Conservation (phyloP, 2,113 vertebrate genomes). For the Sturnira hondurensis region DNA sequence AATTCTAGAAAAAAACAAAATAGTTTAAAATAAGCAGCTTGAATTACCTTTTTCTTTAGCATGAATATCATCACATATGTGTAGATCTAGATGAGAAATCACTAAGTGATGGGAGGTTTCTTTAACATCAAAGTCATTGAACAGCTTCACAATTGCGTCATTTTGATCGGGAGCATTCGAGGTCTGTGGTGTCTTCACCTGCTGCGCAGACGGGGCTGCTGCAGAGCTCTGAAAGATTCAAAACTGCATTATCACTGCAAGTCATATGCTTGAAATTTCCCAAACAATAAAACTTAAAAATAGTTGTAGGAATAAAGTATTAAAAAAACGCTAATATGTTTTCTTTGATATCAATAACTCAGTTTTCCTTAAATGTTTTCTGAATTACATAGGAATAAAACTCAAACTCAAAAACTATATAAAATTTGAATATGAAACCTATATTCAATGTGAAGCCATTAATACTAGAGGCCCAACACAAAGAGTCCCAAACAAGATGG, state of each 20-base stretch:
- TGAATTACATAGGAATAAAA: slow-evolving; percentile 25
- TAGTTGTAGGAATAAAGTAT: background rate
- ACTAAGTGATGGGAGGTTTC: slow-evolving; percentile 98
- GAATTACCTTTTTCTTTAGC: slow-evolving; percentile 91
- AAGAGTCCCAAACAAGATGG: too few species aligned
- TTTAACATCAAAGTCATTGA: slow-evolving; percentile 92
- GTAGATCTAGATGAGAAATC: slow-evolving; percentile 96
- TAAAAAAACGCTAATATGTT: background rate
- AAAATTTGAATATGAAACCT: background rate
- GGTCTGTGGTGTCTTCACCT: slow-evolving; percentile 87
- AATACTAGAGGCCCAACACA: background rate
- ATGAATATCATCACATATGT: slow-evolving; percentile 98
- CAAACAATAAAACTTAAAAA: background rate
- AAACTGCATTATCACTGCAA: slow-evolving; percentile 17
- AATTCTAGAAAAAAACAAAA: slow-evolving; percentile 21
- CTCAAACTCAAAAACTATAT: background rate
- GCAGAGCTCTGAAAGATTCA: slow-evolving; percentile 84
- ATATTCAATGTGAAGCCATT: background rate
- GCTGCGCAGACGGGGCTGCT: slow-evolving; percentile 84
- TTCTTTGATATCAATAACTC: slow-evolving; percentile 9
- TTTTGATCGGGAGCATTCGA: slow-evolving; percentile 86
- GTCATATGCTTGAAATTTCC: background rate
- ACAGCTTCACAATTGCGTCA: slow-evolving; percentile 90
- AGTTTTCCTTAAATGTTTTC: slow-evolving; percentile 5
- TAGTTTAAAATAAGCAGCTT: background rate